Evolutionary conservation across 2,888 invertebrate genomes (phyloP).

Genomic region (Eristalinus aeneus): DNA sequence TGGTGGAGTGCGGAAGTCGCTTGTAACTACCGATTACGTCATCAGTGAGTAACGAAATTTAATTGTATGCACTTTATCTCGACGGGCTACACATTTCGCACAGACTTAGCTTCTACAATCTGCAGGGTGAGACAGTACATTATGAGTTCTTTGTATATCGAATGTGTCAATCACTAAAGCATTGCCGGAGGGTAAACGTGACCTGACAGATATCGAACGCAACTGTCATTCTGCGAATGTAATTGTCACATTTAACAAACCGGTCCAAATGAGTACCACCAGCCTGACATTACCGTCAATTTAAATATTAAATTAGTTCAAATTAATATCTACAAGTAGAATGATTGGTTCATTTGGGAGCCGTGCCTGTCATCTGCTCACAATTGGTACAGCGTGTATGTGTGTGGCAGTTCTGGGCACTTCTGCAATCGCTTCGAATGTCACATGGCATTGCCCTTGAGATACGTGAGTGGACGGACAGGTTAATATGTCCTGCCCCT

Average conservation of each 20-base stretch:
- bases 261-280: neutral
- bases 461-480: neutral
- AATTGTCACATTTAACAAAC: neutral
- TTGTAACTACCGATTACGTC: neutral
- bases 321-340: neutral
- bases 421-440: neutral
- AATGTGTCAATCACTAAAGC: neutral
- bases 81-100: too few species aligned
- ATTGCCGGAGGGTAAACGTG: neutral
- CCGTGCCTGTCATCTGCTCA: neutral
- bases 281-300: conserved; percentile 3
- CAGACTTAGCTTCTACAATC: too few species aligned
- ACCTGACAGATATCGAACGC: neutral
- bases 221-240: neutral
- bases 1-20: neutral
- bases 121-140: too few species aligned
- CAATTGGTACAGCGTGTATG: neutral
- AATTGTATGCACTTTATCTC: neutral
- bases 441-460: neutral
- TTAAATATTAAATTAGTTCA: conserved; percentile 16
- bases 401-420: neutral
- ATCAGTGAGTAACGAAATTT: neutral
- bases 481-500: neutral
- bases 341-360: conserved; percentile 5
- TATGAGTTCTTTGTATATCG: neutral